These are phyloP conservation scores for Entomyzon cyanotis DNA, from an alignment of 2,113 vertebrate genomes.

Conservation along the genomic window DNA sequence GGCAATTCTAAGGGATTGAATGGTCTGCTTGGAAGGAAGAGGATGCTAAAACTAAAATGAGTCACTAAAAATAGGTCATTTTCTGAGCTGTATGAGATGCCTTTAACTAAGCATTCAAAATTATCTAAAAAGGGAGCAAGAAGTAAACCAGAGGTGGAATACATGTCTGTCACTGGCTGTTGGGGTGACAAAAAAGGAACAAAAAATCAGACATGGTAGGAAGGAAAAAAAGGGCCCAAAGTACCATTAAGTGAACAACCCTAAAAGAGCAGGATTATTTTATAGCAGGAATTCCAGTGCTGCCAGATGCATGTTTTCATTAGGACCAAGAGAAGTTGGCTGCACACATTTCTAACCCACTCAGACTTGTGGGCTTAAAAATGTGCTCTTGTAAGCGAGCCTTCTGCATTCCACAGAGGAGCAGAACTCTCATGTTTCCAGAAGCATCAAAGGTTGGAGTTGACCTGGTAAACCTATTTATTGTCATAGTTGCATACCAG, in stretches of 20 bases:
- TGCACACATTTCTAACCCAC: constrained; percentile 25
- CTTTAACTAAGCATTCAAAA: neutral
- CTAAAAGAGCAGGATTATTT: neutral
- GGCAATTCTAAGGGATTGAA: neutral
- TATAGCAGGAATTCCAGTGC: neutral
- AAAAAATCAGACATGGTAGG: neutral
- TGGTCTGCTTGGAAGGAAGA: neutral
- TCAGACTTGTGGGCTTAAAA: constrained; percentile 19
- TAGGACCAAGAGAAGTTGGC: neutral
- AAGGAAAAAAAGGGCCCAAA: neutral
- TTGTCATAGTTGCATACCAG: neutral
- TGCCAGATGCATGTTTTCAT: constrained; percentile 4
- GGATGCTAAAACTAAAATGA: neutral
- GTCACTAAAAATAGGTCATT: neutral
- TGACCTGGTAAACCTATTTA: neutral
- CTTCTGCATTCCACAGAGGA: neutral
- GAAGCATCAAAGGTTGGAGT: neutral
- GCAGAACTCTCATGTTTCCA: neutral
- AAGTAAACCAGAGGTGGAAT: neutral
- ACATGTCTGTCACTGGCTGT: neutral
- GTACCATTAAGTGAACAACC: neutral
- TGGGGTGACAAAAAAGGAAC: neutral
- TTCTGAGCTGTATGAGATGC: neutral
- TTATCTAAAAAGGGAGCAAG: neutral
- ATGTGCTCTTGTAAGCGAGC: neutral